phyloP scores from a whole-genome alignment of 2,113 vertebrate species.

The Austrofundulus limnaeus region DNA sequence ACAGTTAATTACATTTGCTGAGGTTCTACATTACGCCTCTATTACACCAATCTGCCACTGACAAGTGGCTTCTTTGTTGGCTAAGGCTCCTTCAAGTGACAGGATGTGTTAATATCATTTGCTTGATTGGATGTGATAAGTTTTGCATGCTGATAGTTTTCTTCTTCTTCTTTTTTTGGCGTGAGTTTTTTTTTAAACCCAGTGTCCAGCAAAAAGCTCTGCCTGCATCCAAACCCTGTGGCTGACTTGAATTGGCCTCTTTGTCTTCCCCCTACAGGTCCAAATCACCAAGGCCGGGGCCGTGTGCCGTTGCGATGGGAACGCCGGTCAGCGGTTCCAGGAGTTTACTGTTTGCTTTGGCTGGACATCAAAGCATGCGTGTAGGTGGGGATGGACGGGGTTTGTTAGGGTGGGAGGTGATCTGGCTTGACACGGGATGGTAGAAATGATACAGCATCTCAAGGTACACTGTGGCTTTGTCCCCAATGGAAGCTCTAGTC shows the following conservation, averaged over 20 bases:
- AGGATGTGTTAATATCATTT: conserved; percentile 77
- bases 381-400: conserved; percentile 57
- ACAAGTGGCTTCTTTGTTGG: conserved; percentile 76
- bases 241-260: conserved; percentile 80
- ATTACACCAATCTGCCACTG: conserved; percentile 60
- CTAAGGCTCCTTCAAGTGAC: conserved; percentile 65
- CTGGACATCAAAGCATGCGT: conserved; percentile 76
- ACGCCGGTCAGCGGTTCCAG: conserved; percentile 59
- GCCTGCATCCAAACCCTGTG: conserved; percentile 60
- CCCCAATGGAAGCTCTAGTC: conserved; percentile 61
- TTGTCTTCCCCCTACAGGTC: conserved; percentile 79
- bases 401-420: conserved; percentile 56
- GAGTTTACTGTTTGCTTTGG: conserved; percentile 82
- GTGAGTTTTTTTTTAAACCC: conserved; percentile 48
- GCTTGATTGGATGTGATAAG: conserved; percentile 74
- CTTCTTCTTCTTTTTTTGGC: conserved; percentile 19
- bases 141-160: conserved; percentile 46
- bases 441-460: conserved; percentile 65
- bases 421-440: conserved; percentile 55
- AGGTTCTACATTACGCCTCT: conserved; percentile 64
- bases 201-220: conserved; percentile 69
- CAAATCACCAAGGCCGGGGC: conserved; percentile 78
- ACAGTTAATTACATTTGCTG: conserved; percentile 64
- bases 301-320: conserved; percentile 73
- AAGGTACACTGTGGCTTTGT: conserved; percentile 60